Evolutionary conservation across 2,888 invertebrate genomes (phyloP).

Genomic region (Pollenia angustigena): DNA sequence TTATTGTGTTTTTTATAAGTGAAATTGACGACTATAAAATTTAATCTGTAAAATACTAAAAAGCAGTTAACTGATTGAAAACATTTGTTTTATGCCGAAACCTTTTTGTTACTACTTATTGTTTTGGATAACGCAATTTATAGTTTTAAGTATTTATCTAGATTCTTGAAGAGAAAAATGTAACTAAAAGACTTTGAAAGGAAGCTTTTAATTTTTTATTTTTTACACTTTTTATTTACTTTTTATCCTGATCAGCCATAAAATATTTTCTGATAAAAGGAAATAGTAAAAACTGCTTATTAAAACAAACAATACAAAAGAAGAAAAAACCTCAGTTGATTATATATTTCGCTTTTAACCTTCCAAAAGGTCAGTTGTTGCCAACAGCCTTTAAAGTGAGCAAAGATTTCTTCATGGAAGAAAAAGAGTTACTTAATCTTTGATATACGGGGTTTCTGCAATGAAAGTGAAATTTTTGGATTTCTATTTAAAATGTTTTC

Average conservation of each 20-base stretch:
- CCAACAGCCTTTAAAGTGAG: slow-evolving; percentile 3
- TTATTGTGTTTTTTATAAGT: too few relatives aligned
- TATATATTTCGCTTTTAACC: slow-evolving; percentile 44
- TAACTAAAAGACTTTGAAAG: too few relatives aligned
- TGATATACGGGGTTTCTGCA: slow-evolving; percentile 1
- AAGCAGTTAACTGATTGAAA: too few relatives aligned
- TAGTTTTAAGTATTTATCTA: too few relatives aligned
- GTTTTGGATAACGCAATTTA: too few relatives aligned
- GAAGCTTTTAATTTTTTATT: too few relatives aligned
- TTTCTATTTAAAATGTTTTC: slow-evolving; percentile 4
- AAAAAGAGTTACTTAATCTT: slow-evolving; percentile 53
- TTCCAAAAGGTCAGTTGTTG: slow-evolving; percentile 17
- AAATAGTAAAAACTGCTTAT: not conserved
- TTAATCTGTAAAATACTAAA: too few relatives aligned
- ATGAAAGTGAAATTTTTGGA: slow-evolving; percentile 49
- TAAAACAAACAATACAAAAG: not conserved
- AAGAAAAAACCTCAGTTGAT: slow-evolving; percentile 3
- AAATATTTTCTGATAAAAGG: not conserved
- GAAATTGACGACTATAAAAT: too few relatives aligned
- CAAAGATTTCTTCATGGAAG: slow-evolving; percentile 17
- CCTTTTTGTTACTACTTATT: too few relatives aligned
- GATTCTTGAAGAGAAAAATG: too few relatives aligned
- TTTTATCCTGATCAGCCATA: not conserved
- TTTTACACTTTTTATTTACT: too few relatives aligned
- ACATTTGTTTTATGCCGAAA: too few relatives aligned